Conservation (phyloP, 2,797 vertebrate genomes). For the Chelon auratus region DNA sequence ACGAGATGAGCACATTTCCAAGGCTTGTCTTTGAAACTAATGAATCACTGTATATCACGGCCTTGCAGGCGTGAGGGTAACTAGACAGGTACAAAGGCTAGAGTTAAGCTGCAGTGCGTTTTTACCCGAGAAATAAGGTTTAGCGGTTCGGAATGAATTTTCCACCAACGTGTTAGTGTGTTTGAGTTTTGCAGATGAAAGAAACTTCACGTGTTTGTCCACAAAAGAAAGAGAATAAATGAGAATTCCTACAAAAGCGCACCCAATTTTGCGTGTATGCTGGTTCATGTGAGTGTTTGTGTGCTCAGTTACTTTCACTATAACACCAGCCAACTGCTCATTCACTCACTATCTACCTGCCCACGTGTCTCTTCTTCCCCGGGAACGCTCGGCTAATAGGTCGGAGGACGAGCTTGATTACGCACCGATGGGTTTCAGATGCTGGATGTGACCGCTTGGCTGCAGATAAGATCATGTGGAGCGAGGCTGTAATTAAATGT, state of each 20-base stretch:
- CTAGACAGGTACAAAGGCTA: slow-evolving; percentile 61
- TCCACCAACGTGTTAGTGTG: slow-evolving; percentile 20
- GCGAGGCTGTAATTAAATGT: slow-evolving; percentile 38
- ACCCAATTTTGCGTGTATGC: neutral
- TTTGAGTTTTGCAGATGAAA: slow-evolving; percentile 45
- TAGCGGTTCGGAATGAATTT: slow-evolving; percentile 47
- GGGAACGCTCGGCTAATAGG: slow-evolving; percentile 16
- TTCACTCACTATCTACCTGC: neutral
- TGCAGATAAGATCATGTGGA: slow-evolving; percentile 40
- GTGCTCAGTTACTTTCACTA: neutral
- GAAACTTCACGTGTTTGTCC: slow-evolving; percentile 26
- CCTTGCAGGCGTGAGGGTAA: slow-evolving; percentile 60
- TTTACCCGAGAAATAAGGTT: slow-evolving; percentile 43
- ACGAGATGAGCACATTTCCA: slow-evolving; percentile 67
- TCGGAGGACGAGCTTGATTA: slow-evolving; percentile 42
- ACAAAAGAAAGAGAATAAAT: slow-evolving; percentile 16
- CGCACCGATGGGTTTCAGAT: slow-evolving; percentile 28
- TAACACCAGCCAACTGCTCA: neutral
- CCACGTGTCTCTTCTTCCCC: slow-evolving; percentile 9
- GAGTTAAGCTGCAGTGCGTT: slow-evolving; percentile 53
- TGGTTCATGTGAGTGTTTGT: neutral
- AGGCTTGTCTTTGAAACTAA: slow-evolving; percentile 75
- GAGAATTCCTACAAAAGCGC: neutral
- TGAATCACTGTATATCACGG: slow-evolving; percentile 72
- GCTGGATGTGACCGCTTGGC: slow-evolving; percentile 16